A percentile compares a stretch with the other conserved stretches of the same genome.
Conservation (phyloP, 1,140 invertebrate species). For the Zeugodacus cucurbitae region DNA sequence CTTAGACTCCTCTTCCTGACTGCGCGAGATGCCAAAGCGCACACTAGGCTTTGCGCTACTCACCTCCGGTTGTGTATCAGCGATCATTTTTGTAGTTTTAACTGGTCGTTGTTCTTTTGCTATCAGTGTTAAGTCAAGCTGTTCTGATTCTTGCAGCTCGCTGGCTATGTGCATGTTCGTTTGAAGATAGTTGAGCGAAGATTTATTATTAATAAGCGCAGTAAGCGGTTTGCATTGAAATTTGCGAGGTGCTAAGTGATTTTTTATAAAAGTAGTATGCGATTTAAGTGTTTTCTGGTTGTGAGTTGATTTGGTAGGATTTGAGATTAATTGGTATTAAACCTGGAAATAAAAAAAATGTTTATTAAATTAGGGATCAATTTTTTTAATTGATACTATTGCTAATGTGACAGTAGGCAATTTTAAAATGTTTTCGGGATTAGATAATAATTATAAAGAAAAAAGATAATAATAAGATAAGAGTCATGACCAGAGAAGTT, state of each 20-base stretch:
- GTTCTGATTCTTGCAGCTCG: background rate
- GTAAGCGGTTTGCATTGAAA: background rate
- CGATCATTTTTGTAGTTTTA: background rate
- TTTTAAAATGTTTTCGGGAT: too few species aligned
- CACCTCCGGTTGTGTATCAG: background rate
- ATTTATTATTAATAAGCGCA: background rate
- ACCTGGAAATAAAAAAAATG: too few species aligned
- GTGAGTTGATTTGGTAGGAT: too few species aligned
- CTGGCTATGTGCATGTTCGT: background rate
- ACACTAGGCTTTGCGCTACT: background rate
- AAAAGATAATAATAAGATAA: too few species aligned
- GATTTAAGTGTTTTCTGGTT: background rate
- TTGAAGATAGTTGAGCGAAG: background rate
- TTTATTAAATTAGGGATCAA: too few species aligned
- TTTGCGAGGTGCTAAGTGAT: background rate
- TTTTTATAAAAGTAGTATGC: background rate
- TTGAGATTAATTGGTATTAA: too few species aligned
- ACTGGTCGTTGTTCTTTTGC: background rate
- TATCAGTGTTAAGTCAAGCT: background rate
- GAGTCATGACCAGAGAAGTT: too few species aligned
- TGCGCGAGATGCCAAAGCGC: constrained; percentile 33
- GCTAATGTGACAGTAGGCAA: too few species aligned
- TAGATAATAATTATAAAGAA: too few species aligned
- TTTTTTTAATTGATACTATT: too few species aligned
- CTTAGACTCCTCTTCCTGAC: constrained; percentile 27